These are phyloP conservation scores for Pseudochromis fuscus DNA, from an alignment of 2,797 vertebrate species.

Conservation along the genomic window DNA sequence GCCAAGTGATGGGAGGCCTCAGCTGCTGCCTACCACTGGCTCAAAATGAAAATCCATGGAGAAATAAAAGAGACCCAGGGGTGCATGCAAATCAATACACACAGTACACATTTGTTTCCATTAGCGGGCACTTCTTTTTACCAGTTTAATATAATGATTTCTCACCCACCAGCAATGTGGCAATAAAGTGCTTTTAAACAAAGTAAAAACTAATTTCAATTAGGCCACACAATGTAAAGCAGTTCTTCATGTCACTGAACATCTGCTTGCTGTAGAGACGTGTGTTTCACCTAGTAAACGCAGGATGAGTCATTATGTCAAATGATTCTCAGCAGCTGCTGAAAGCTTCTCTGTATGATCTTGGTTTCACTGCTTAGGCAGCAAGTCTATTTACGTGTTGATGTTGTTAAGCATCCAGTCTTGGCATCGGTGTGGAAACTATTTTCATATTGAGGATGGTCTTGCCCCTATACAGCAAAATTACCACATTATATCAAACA, in stretches of 20 bases:
- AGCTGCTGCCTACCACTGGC: slow-evolving; percentile 30
- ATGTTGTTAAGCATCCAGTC: no score
- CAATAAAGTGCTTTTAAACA: slow-evolving; percentile 51
- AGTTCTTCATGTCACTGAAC: slow-evolving; percentile 20
- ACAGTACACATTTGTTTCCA: slow-evolving; percentile 56
- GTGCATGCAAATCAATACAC: slow-evolving; percentile 66
- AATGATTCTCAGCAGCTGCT: neutral
- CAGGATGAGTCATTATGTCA: slow-evolving; percentile 28
- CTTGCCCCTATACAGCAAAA: neutral
- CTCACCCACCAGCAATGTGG: slow-evolving; percentile 32
- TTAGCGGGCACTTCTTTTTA: slow-evolving; percentile 55
- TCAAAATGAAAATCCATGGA: slow-evolving; percentile 62
- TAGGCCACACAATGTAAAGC: neutral
- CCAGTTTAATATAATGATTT: slow-evolving; percentile 53
- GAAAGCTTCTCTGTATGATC: slow-evolving; percentile 24
- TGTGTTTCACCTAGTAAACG: slow-evolving; percentile 41
- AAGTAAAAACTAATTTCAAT: slow-evolving; percentile 54
- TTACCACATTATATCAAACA: neutral
- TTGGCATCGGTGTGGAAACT: neutral
- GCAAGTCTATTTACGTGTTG: slow-evolving; percentile 10
- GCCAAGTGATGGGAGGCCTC: slow-evolving; percentile 19
- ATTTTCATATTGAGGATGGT: neutral
- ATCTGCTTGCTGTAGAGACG: slow-evolving; percentile 36
- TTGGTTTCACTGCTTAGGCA: slow-evolving; percentile 33
- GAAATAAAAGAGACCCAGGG: slow-evolving; percentile 52